Conservation (phyloP, 2,888 invertebrate species). For the Cataglyphis livida region DNA sequence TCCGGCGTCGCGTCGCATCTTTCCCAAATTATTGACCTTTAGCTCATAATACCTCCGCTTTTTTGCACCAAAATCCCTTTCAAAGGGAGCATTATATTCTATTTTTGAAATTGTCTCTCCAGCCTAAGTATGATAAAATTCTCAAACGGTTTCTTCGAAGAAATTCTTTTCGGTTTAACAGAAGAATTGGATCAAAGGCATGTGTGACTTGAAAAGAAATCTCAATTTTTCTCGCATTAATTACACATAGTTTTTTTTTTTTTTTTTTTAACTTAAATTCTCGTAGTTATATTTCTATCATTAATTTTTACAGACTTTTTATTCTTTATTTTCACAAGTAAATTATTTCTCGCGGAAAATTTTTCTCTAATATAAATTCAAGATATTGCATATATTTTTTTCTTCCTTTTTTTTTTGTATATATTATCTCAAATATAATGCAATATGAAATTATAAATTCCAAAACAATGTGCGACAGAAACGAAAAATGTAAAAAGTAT, state of each 20-base stretch:
- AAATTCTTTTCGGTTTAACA: neutral
- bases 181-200: no score
- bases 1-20: conserved; percentile 16
- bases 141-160: neutral
- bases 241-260: neutral
- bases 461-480: neutral
- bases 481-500: neutral
- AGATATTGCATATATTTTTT: neutral
- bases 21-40: conserved; percentile 42
- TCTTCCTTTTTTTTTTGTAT: neutral
- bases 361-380: neutral
- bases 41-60: conserved; percentile 12
- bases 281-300: neutral
- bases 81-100: neutral
- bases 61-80: neutral
- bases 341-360: neutral
- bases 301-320: neutral
- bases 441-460: neutral
- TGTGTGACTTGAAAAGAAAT: neutral
- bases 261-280: neutral
- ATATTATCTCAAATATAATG: neutral
- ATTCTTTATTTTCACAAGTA: neutral
- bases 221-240: neutral
- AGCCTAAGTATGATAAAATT: neutral
- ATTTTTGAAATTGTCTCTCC: neutral